phyloP scores from a whole-genome alignment of 2,888 invertebrate genomes.

The Teinopalpus imperialis region DNA sequence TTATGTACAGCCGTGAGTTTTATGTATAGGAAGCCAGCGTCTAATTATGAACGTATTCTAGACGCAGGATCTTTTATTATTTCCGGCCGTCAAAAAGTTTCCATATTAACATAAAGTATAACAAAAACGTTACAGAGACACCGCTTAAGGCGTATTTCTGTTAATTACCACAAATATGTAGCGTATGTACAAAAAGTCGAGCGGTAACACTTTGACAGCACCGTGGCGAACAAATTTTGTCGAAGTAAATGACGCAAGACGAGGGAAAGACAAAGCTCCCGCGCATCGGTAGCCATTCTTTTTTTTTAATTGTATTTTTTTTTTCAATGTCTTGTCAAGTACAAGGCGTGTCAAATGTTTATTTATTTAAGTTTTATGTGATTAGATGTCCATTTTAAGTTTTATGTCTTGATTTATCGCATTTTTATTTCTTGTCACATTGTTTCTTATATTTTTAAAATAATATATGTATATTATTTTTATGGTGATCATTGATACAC shows the following conservation, averaged over 20 bases:
- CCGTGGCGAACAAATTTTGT: slow-evolving; percentile 46
- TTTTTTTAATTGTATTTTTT: slow-evolving; percentile 7
- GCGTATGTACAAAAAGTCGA: slow-evolving; percentile 30
- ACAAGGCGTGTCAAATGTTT: too few species aligned
- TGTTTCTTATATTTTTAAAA: too few species aligned
- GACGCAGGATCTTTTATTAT: slow-evolving; percentile 16
- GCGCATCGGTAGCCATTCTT: slow-evolving; percentile 3
- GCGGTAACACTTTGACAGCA: slow-evolving; percentile 7
- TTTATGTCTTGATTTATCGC: too few species aligned
- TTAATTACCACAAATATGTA: slow-evolving; percentile 76
- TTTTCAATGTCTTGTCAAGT: too few species aligned
- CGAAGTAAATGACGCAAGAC: slow-evolving; percentile 21
- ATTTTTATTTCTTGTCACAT: too few species aligned
- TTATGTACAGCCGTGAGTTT: too few species aligned
- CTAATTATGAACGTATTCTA: too few species aligned
- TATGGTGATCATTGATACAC: too few species aligned
- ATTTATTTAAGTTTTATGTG: too few species aligned
- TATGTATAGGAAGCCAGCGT: too few species aligned
- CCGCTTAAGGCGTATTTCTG: slow-evolving; percentile 56
- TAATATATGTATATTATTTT: too few species aligned
- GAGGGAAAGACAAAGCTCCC: slow-evolving; percentile 17
- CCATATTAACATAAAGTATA: slow-evolving; percentile 23
- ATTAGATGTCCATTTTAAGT: too few species aligned
- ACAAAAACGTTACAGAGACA: slow-evolving; percentile 28
- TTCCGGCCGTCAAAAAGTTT: slow-evolving; percentile 39